These are phyloP conservation scores for Lepidurus arcticus DNA, from an alignment of 1,140 invertebrate genomes.

Conservation along the genomic window DNA sequence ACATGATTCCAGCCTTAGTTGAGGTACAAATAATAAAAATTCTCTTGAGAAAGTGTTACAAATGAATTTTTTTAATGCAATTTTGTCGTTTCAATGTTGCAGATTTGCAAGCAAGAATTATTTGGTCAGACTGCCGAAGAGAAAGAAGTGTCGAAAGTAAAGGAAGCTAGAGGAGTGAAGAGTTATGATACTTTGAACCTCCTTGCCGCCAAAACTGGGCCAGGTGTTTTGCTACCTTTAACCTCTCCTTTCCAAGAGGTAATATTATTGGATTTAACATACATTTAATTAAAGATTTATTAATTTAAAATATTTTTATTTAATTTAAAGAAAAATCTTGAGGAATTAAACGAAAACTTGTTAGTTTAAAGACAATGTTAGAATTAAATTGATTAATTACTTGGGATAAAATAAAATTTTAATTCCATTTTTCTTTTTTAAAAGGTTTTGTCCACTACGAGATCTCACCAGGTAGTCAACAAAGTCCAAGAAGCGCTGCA, in stretches of 20 bases:
- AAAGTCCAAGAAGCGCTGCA: constrained; percentile 75
- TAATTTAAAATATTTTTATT: constrained; percentile 12
- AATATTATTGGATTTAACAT: constrained; percentile 26
- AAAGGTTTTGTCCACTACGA: constrained; percentile 58
- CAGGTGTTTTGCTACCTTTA: constrained; percentile 66
- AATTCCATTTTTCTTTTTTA: constrained; percentile 34
- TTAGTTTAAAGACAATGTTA: neutral
- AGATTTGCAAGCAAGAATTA: constrained; percentile 76
- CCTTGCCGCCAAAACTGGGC: constrained; percentile 68
- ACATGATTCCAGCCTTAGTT: constrained; percentile 41
- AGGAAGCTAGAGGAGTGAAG: constrained; percentile 62
- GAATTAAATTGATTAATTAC: too few species aligned
- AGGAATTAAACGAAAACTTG: neutral
- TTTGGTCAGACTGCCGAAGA: constrained; percentile 84
- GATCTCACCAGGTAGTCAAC: constrained; percentile 70
- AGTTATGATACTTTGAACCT: constrained; percentile 81
- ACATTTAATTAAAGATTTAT: too few species aligned
- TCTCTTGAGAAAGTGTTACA: constrained; percentile 5
- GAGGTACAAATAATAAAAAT: constrained; percentile 42
- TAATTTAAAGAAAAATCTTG: neutral
- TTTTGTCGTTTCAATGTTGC: constrained; percentile 37
- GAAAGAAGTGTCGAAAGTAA: constrained; percentile 75
- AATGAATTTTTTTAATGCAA: neutral
- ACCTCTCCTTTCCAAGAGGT: constrained; percentile 77
- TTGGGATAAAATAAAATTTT: too few species aligned